Base-by-base conservation (phyloP, 2,888 invertebrate species). In the Griposia aprilina region DNA sequence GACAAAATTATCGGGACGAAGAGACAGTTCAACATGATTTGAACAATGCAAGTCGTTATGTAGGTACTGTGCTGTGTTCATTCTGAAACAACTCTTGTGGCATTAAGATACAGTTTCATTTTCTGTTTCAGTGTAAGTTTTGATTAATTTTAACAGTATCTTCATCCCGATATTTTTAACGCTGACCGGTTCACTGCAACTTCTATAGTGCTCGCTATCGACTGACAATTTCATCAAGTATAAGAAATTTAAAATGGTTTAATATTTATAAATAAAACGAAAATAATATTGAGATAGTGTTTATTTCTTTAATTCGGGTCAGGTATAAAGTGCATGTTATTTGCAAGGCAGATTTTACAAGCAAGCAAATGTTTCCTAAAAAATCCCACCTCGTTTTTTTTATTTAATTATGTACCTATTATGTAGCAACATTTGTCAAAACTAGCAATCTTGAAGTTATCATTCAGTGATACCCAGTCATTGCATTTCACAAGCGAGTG, bases 201-300 rank as follows among this genome's bases (percentile, higher is more conserved):
- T 26, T 69, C 57, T 36, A 36, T 36, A 48, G 8, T 10, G 8
- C 10, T 57, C 10, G 17, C 48, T 10, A 63, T 63, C 50, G 20
- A 73, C 20, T n/a, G n/a, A 69, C n/a, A n/a, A 48, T 68, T 20
- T 23, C 2, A 2, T n/a, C 8, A 48, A 36, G 0, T 17, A 48
- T 10, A 17, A 13, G 26, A 23, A 23, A 41, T 6, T 48, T 26
- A 41, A 36, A 36, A 36, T 23, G n/a, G 23, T 55, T 2, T 15
- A 60, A n/a, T 30, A 3, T 20, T 36, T 8, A 45, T 45, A 52
- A 79, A 79, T 81, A 52, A 79, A 74, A 79, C 59, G 1, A 59
- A 66, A 52, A 59, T 20, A 59, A 48, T 52, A 79, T 66, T 74
- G 2, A 8, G 1, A 36, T 55, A 17, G 23, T 59, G 26, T 79